Base-by-base conservation (phyloP, 2,888 invertebrate genomes). In the Hydroisotoma schaefferi region DNA sequence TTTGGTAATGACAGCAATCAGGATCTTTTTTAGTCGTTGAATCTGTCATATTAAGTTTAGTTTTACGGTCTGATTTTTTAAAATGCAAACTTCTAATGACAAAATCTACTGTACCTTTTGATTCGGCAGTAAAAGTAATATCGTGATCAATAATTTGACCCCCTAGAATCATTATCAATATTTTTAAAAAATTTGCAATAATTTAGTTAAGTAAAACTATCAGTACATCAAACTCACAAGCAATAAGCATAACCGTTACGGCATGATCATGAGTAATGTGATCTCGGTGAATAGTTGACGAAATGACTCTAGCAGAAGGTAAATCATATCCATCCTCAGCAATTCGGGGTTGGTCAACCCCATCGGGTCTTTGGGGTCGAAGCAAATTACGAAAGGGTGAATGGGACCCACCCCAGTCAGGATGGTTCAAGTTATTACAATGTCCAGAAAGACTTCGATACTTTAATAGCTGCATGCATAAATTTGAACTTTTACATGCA, bases 261-360 rank as follows among this genome's bases (percentile, higher is more conserved):
- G 75, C 71, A 59, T 77, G 76, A 67, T 85, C 83, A 15, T 83
- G 84, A 47, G 80, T 79, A 74, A 83, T 81, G 1, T 78, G 78
- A 63, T 84, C 81, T 65, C 85, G 84, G 38, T 90, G 80, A 0
- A 90, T 74, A 0, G 77, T 75, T 4, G 81, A 78, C 57, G 89
- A 90, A 40, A 90, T 83, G 8, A 80, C 75, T 37, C 91, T 81
- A 0, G 90, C 82, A 61, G 85, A 84, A 1, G 85, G 81, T 3
- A 91, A 76, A 67, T 73, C 60, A 73, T 74, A 74, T 29, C 75
- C 75, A 6, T 73, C 74, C 20, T 40, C 40, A 54, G 76, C 75
- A 38, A 73, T 72, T 25, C 75, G 73, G 0, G 74, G 74, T 37
- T 61, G 61, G 44, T 57, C 55, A 20, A 63, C 57, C 15, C 66